phyloP scores from a whole-genome alignment of 37 sponge, comb jelly and placozoan genomes.

The Agelas oroides region DNA sequence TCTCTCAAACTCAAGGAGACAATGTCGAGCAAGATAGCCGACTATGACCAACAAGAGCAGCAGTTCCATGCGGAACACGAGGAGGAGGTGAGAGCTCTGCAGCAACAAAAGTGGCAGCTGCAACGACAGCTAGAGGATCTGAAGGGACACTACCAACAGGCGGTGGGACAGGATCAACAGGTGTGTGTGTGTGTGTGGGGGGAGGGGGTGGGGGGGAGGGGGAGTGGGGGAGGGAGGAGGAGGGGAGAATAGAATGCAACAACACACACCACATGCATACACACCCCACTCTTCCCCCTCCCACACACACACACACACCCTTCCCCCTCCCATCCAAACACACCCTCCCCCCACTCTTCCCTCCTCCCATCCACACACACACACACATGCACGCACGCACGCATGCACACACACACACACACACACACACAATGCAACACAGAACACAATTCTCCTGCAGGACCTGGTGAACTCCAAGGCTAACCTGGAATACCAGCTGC shows the following conservation, averaged over 20 bases:
- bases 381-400: not conserved
- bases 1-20: not conserved
- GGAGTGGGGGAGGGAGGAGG: not conserved
- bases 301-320: too few relatives aligned
- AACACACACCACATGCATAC: too few relatives aligned
- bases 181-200: too few relatives aligned
- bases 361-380: too few relatives aligned
- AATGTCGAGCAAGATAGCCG: constrained; percentile 1
- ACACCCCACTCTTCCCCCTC: not conserved
- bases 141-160: constrained; percentile 22
- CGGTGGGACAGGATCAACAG: too few relatives aligned
- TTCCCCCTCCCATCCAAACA: too few relatives aligned
- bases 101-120: constrained; percentile 44
- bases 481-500: constrained; percentile 14
- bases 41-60: constrained; percentile 35
- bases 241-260: too few relatives aligned
- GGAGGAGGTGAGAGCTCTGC: constrained; percentile 64
- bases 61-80: constrained; percentile 57
- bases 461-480: constrained; percentile 24
- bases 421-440: too few relatives aligned
- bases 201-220: not conserved
- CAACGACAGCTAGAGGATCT: constrained; percentile 25
- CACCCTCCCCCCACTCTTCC: too few relatives aligned
- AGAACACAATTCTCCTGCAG: constrained; percentile 8
- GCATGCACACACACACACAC: not conserved